Base-by-base conservation (phyloP, 2,797 vertebrate species). In the Amazona ochrocephala region DNA sequence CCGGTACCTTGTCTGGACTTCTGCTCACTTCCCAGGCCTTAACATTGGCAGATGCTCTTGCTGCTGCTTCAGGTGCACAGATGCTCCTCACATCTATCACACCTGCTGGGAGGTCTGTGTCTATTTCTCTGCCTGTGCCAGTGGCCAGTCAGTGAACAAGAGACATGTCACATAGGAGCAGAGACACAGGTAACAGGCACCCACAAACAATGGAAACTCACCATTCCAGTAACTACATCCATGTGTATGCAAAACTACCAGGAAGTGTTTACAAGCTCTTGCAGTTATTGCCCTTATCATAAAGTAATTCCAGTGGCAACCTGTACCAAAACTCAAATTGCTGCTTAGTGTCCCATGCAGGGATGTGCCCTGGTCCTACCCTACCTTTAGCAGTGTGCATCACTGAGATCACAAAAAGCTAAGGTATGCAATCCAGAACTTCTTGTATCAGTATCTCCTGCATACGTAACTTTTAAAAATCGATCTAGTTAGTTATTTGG, bases 391-490 rank as follows among this genome's bases (percentile, higher is more conserved):
- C 62, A 11, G 37, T 9, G 18, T 15, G 5, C 1, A 0, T 7
- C 22, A 32, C 9, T 2, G 27, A 5, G 24, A 18, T 0, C 44
- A 29, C 30, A 30, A 81, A 74, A 50, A 41, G 3, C 50, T 14
- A 5, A 44, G n/a, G 23, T 19, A 30, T 12, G 32, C 50, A 68
- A 61, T 44, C 42, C n/a, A 42, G 22, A 45, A 14, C 45, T 56
- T 44, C 29, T 7, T 3, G 22, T 9, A 3, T 1, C 6, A 4
- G 32, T 4, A 4, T 16, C 22, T 53, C 47, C 72, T 5, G 39
- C 48, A 37, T 0, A 2, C 3, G 0, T 5, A 58, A 39, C 72
- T 67, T 44, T 9, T 10, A 2, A 22, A 6, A 42, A 21, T 0
- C 2, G 14, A 29, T 13, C 14, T 5, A 44, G 16, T 19, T 13